A percentile compares a stretch with the other conserved stretches of the same genome.
Conservation (phyloP, 2,797 vertebrate species). For the Crotalus adamanteus region DNA sequence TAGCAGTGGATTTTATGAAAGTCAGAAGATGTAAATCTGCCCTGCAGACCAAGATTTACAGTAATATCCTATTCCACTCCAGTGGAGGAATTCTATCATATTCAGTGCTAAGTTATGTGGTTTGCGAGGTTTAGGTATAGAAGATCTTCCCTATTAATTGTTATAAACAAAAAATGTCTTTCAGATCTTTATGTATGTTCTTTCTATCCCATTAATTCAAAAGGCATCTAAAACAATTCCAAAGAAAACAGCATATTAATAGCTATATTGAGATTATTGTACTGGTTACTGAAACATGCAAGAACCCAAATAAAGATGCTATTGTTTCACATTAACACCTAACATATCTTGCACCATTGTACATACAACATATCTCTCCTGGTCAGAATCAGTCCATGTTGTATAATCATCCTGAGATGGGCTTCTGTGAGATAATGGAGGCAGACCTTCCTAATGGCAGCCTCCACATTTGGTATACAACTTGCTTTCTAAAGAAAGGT, state of each 20-base stretch:
- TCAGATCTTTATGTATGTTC: slow-evolving; percentile 58
- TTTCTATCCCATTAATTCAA: not conserved
- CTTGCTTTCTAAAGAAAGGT: not conserved
- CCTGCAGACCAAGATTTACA: slow-evolving; percentile 73
- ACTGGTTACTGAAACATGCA: not conserved
- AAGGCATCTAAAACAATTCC: not conserved
- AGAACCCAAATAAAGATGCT: not conserved
- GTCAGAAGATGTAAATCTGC: slow-evolving; percentile 73
- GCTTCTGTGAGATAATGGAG: not conserved
- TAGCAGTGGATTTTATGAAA: slow-evolving; percentile 75
- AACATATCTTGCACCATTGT: not conserved
- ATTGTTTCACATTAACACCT: not conserved
- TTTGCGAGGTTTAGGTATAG: slow-evolving; percentile 59
- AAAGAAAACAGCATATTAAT: not conserved
- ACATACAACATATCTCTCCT: not conserved
- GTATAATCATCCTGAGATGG: not conserved
- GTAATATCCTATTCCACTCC: slow-evolving; percentile 53
- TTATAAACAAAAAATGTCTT: slow-evolving; percentile 41
- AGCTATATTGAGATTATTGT: not conserved
- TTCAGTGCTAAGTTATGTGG: slow-evolving; percentile 59
- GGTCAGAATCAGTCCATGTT: not conserved
- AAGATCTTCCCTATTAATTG: slow-evolving; percentile 54
- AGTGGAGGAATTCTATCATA: slow-evolving; percentile 68
- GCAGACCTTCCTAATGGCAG: not conserved
- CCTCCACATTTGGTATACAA: not conserved